Conservation (phyloP, 2,888 invertebrate genomes). For the Drosophila atripex region DNA sequence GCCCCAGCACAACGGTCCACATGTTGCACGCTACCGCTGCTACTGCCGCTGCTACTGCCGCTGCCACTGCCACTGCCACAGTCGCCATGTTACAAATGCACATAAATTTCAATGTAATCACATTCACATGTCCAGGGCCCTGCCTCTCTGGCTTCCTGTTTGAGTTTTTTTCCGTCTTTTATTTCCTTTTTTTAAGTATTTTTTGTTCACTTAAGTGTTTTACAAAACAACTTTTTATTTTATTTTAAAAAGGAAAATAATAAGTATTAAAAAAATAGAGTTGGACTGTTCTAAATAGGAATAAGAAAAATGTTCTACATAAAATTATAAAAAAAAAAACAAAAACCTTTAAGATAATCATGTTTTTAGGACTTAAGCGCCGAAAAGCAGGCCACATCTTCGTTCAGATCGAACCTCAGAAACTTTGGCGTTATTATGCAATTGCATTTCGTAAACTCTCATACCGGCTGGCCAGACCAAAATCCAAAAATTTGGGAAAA, state of each 20-base stretch:
- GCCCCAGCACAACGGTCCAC: slow-evolving; percentile 67
- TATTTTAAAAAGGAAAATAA: neutral
- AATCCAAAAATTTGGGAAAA: slow-evolving; percentile 16
- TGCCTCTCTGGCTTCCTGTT: slow-evolving; percentile 33
- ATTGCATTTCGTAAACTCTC: slow-evolving; percentile 31
- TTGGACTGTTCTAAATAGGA: too few relatives aligned
- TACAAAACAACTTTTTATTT: too few relatives aligned
- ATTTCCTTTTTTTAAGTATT: neutral
- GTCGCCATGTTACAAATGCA: slow-evolving; percentile 71
- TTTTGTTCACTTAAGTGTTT: neutral
- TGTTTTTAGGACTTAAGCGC: neutral
- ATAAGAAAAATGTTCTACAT: too few relatives aligned
- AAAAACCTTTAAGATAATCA: too few relatives aligned
- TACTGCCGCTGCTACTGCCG: too few relatives aligned
- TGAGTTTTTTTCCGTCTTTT: slow-evolving; percentile 3
- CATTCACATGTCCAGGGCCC: slow-evolving; percentile 68
- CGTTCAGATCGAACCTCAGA: slow-evolving; percentile 1
- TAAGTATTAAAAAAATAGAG: neutral
- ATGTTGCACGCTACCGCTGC: slow-evolving; percentile 64
- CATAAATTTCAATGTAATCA: slow-evolving; percentile 81
- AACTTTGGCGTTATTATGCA: slow-evolving; percentile 22
- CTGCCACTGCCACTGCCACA: too few relatives aligned
- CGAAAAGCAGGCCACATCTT: slow-evolving; percentile 6
- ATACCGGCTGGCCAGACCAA: slow-evolving; percentile 14
- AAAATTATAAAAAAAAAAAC: too few relatives aligned